phyloP scores from a whole-genome alignment of 1,140 invertebrate genomes.

The Ptiloglossa arizonensis region DNA sequence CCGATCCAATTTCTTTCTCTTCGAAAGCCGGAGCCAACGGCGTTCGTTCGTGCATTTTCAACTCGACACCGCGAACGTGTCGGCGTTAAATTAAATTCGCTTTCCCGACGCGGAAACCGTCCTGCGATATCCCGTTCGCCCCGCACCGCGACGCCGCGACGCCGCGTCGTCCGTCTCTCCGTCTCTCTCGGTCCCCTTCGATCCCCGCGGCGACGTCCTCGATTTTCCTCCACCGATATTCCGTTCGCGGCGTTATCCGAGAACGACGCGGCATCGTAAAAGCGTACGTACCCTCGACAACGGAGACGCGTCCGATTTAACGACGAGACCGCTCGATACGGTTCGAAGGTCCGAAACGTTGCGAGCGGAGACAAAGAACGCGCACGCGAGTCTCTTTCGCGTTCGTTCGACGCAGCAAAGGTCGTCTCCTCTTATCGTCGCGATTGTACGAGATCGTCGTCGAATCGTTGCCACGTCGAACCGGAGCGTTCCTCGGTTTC shows the following conservation, averaged over 20 bases:
- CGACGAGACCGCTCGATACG: too few species aligned
- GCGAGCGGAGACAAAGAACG: too few species aligned
- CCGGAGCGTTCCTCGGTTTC: too few species aligned
- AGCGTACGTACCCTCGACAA: too few species aligned
- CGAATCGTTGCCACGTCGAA: too few species aligned
- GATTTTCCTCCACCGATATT: background rate
- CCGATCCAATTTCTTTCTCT: conserved; percentile 48
- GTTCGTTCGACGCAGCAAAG: too few species aligned
- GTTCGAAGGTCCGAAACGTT: too few species aligned
- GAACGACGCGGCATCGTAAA: background rate
- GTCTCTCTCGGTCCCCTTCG: background rate
- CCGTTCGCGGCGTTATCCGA: background rate
- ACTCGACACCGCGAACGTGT: conserved; percentile 22
- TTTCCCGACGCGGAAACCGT: conserved; percentile 3
- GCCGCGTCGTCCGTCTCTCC: too few species aligned
- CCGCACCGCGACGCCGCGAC: background rate
- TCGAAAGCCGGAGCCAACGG: conserved; percentile 11
- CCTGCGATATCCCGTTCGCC: background rate
- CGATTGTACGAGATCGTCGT: too few species aligned
- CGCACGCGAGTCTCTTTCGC: too few species aligned
- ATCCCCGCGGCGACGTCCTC: background rate
- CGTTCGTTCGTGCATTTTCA: conserved; percentile 33
- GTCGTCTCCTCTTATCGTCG: too few species aligned
- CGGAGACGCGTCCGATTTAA: too few species aligned
- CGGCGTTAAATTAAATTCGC: conserved; percentile 43